Conservation (phyloP, 2,888 invertebrate genomes). For the Drosophila meridionalis region DNA sequence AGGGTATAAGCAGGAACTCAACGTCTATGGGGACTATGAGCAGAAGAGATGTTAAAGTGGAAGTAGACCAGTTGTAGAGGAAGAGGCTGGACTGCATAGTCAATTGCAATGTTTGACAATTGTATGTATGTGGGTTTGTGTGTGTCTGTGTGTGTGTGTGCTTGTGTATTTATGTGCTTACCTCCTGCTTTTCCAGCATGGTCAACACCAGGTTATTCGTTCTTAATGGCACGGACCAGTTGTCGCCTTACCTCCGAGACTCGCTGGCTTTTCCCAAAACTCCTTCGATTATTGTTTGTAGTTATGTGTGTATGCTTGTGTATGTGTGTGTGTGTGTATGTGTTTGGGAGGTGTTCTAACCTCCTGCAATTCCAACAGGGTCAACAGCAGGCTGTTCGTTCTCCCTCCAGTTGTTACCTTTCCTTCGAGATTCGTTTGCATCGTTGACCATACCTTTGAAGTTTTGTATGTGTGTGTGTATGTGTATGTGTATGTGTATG, state of each 20-base stretch:
- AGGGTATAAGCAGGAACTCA: not conserved
- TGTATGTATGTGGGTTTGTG: not conserved
- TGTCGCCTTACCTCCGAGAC: not conserved
- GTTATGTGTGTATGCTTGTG: no score
- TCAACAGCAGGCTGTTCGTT: not conserved
- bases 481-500: no score
- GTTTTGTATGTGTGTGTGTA: not conserved
- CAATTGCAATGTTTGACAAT: not conserved
- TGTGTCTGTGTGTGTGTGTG: slow-evolving; percentile 20
- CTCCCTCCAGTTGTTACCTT: not conserved
- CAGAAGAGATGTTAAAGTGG: not conserved
- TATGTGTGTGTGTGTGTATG: not conserved
- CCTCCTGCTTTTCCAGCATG: not conserved
- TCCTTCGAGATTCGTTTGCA: not conserved
- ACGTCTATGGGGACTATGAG: not conserved
- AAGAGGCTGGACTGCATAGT: not conserved
- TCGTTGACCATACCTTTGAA: not conserved
- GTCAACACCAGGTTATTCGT: not conserved
- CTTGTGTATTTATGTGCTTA: slow-evolving; percentile 5
- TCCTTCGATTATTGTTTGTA: no score
- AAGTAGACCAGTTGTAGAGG: not conserved
- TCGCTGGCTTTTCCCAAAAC: no score
- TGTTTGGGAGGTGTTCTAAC: slow-evolving; percentile 9
- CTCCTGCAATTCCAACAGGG: not conserved
- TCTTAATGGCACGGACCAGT: not conserved